Percentiles rank a stretch among this genome's conserved stretches.
These are phyloP conservation scores for Pseudanteris insignis DNA, from an alignment of 2,888 invertebrate genomes.

Conservation along the genomic window DNA sequence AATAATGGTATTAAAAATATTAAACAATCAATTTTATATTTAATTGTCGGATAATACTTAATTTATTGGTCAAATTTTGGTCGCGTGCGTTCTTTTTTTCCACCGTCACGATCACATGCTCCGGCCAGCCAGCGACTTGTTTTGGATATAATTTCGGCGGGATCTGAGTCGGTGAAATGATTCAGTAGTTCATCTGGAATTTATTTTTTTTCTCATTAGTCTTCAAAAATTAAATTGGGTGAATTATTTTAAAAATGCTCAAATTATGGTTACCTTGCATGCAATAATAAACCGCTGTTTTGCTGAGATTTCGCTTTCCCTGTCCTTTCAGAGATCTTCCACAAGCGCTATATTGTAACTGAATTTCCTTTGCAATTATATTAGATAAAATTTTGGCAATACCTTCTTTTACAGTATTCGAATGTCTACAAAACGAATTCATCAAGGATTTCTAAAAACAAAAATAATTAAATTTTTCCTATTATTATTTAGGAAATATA, in stretches of 20 bases:
- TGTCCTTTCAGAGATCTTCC: slow-evolving; percentile 41
- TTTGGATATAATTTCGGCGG: slow-evolving; percentile 44
- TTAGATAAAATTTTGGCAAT: slow-evolving; percentile 42
- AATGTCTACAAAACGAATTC: slow-evolving; percentile 39
- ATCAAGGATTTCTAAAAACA: slow-evolving; percentile 44
- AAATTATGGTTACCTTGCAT: slow-evolving; percentile 41
- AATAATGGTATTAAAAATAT: slow-evolving; percentile 3
- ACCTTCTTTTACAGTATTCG: slow-evolving; percentile 34
- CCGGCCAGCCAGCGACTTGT: slow-evolving; percentile 47
- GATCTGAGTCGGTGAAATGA: slow-evolving; percentile 35
- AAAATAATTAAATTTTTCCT: too few species aligned
- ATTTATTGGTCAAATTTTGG: slow-evolving; percentile 21
- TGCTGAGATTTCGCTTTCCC: slow-evolving; percentile 41
- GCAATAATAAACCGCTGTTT: slow-evolving; percentile 41
- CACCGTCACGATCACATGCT: slow-evolving; percentile 46
- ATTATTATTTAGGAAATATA: too few species aligned
- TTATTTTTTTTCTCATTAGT: too few species aligned
- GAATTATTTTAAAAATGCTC: too few species aligned
- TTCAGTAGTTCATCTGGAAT: slow-evolving; percentile 37
- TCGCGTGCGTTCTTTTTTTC: slow-evolving; percentile 38
- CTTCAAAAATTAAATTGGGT: too few species aligned
- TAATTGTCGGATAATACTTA: slow-evolving; percentile 5
- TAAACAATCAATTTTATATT: background rate
- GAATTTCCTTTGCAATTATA: slow-evolving; percentile 44
- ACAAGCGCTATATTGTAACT: slow-evolving; percentile 43